Evolutionary conservation across 2,888 invertebrate genomes (phyloP).

Genomic region (Lumbricus terrestris): DNA sequence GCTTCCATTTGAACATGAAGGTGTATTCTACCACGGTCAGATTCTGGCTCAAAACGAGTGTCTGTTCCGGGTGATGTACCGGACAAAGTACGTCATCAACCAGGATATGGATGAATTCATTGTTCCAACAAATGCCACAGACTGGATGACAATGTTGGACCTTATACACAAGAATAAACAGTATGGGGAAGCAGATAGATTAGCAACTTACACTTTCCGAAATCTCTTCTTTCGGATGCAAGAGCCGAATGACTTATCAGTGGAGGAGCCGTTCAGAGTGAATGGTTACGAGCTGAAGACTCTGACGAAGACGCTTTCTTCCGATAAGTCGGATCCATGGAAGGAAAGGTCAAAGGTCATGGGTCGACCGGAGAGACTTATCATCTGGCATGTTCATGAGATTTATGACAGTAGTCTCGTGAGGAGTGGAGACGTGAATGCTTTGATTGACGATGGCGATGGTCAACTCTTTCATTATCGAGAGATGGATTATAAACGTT

Average conservation of each 20-base stretch:
- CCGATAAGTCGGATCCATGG: neutral
- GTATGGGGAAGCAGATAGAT: neutral
- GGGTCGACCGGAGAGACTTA: neutral
- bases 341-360: neutral
- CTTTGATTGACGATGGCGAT: neutral
- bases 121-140: neutral
- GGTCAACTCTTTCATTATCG: neutral
- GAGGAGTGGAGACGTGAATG: neutral
- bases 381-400: neutral
- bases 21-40: neutral
- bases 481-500: neutral
- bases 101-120: neutral
- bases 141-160: neutral
- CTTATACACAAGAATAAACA: neutral
- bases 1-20: neutral
- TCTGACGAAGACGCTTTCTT: neutral
- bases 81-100: neutral
- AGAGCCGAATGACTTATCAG: neutral
- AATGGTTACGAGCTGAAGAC: neutral
- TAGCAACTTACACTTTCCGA: neutral
- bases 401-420: neutral
- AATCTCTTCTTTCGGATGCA: neutral
- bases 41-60: neutral
- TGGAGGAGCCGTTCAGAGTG: neutral
- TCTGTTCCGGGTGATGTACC: neutral